Evolutionary conservation across 2,113 vertebrate species (phyloP).

Genomic region (Cinclus cinclus): DNA sequence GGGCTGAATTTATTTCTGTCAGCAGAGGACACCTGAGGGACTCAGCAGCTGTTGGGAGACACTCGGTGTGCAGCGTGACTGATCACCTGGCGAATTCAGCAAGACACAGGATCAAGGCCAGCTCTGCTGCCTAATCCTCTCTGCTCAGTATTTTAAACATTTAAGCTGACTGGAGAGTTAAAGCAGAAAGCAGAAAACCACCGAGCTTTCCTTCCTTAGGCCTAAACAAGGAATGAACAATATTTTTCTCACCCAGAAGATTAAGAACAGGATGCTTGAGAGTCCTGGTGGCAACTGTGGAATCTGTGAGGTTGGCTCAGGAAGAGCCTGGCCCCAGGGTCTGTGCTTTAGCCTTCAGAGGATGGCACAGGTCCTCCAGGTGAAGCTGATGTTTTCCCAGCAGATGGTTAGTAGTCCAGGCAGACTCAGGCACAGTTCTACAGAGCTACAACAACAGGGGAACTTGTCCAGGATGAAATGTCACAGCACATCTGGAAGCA

Average conservation of each 20-base stretch:
- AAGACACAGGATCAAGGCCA: conserved; percentile 20
- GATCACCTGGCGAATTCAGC: conserved; percentile 22
- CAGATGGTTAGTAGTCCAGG: neutral
- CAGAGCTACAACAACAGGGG: neutral
- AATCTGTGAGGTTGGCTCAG: neutral
- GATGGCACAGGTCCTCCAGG: neutral
- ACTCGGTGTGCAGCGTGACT: neutral
- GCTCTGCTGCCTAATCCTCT: conserved; percentile 32
- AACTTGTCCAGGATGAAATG: neutral
- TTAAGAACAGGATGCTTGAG: neutral
- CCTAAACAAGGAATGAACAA: neutral
- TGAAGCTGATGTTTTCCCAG: neutral
- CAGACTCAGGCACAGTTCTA: neutral
- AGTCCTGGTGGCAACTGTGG: neutral
- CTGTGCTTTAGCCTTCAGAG: neutral
- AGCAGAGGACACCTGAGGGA: neutral
- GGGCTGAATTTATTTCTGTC: conserved; percentile 6
- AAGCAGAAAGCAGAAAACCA: neutral
- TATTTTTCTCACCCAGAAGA: neutral
- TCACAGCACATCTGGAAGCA: neutral
- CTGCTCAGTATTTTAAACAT: conserved; percentile 2
- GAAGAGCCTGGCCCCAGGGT: neutral
- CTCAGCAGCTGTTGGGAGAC: conserved; percentile 47
- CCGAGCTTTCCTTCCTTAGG: neutral
- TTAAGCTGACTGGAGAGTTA: neutral